Evolutionary conservation across 2,797 vertebrate species (phyloP).

Genomic region (Labeo calbasu): DNA sequence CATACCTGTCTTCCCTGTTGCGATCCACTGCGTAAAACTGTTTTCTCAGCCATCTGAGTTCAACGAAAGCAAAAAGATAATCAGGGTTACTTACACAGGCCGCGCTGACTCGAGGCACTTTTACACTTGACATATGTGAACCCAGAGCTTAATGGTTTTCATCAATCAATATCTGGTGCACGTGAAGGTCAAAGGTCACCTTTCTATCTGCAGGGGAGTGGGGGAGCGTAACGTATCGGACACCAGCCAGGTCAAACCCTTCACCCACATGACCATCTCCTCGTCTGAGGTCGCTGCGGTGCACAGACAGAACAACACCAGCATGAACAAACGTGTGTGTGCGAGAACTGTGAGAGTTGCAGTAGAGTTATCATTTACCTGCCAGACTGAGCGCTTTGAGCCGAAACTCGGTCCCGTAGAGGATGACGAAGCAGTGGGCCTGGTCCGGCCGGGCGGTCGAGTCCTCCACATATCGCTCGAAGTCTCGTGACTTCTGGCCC

Average conservation of each 20-base stretch:
- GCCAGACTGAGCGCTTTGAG: conserved; percentile 95
- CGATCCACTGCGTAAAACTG: conserved; percentile 96
- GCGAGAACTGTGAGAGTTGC: background rate
- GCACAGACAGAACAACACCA: background rate
- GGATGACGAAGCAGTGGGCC: conserved; percentile 93
- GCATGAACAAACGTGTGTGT: background rate
- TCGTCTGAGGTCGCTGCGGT: conserved; percentile 91
- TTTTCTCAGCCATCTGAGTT: conserved; percentile 92
- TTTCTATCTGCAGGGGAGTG: conserved; percentile 95
- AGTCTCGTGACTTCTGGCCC: conserved; percentile 92
- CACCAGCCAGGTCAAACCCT: conserved; percentile 91
- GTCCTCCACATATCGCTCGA: conserved; percentile 97
- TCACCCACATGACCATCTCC: conserved; percentile 98
- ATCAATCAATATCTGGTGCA: conserved; percentile 5
- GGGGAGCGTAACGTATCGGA: conserved; percentile 90
- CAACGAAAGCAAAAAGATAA: background rate
- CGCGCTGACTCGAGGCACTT: background rate
- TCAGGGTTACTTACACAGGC: background rate
- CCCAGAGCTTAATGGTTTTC: background rate
- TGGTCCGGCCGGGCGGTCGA: conserved; percentile 84
- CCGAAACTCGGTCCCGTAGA: conserved; percentile 94
- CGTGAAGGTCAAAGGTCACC: conserved; percentile 71
- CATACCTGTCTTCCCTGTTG: conserved; percentile 93
- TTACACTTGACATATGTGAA: background rate
- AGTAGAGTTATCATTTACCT: conserved; percentile 74